Percentiles rank a stretch among this genome's conserved stretches.
phyloP scores from a whole-genome alignment of 2,797 vertebrate species.

The Etheostoma perlongum region DNA sequence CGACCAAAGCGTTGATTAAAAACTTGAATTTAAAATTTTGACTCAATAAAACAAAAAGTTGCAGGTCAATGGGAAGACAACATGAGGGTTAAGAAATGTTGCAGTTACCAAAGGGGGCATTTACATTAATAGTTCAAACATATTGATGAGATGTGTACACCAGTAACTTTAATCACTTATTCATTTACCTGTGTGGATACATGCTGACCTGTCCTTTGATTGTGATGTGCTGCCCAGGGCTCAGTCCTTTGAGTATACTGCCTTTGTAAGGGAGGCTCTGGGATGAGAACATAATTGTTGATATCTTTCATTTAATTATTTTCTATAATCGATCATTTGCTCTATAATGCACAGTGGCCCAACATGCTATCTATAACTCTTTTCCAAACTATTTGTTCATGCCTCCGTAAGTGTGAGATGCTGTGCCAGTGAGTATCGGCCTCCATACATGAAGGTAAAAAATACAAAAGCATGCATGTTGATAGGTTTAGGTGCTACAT shows the following conservation, averaged over 20 bases:
- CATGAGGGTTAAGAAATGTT: too few species aligned
- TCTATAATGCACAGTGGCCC: too few species aligned
- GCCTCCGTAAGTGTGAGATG: too few species aligned
- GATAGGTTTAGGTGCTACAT: background rate
- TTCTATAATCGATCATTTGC: background rate
- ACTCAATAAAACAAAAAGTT: too few species aligned
- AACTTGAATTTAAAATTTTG: too few species aligned
- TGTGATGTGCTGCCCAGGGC: slow-evolving; percentile 89
- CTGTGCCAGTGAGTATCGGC: too few species aligned
- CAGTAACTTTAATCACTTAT: background rate
- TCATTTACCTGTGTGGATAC: slow-evolving; percentile 89
- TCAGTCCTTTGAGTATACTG: slow-evolving; percentile 86
- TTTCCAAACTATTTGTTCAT: background rate
- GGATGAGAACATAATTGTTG: slow-evolving; percentile 31
- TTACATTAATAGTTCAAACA: background rate
- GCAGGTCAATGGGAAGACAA: too few species aligned
- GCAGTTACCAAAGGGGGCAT: background rate
- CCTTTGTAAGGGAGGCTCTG: slow-evolving; percentile 90
- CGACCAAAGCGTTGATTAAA: too few species aligned
- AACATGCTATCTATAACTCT: background rate
- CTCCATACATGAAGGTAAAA: background rate
- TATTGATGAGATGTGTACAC: background rate
- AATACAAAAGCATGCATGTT: background rate
- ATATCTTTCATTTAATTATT: background rate
- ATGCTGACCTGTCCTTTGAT: slow-evolving; percentile 92